Percentiles rank a stretch among this genome's conserved stretches.
These are phyloP conservation scores for Ptilorrhoa leucosticta DNA, from an alignment of 2,113 vertebrate genomes.

Conservation along the genomic window DNA sequence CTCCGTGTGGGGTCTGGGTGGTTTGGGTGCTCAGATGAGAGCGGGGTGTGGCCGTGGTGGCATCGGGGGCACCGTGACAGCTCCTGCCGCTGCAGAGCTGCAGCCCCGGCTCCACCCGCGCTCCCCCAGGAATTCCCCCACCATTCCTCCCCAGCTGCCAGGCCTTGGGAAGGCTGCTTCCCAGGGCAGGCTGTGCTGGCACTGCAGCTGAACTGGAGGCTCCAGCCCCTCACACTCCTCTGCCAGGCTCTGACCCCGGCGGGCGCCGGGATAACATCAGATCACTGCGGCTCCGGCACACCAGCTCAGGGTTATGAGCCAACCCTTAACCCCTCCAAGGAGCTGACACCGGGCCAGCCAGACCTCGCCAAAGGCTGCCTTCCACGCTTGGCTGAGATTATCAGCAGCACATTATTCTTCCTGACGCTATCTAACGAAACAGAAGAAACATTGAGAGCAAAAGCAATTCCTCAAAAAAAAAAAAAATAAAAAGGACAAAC, in stretches of 20 bases:
- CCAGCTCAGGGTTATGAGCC: not conserved
- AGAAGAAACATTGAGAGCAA: not conserved
- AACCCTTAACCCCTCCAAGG: not conserved
- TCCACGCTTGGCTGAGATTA: not conserved
- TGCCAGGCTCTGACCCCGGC: rapidly evolving
- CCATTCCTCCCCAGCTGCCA: not conserved
- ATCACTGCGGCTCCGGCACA: rapidly evolving
- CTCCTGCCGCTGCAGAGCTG: not conserved
- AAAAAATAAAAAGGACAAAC: not conserved
- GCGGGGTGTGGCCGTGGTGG: rapidly evolving
- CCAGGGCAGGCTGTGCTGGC: not conserved
- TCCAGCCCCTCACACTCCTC: rapidly evolving
- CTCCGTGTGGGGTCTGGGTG: not conserved
- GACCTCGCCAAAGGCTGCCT: not conserved
- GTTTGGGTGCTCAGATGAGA: not conserved
- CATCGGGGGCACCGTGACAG: rapidly evolving
- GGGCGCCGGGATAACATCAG: rapidly evolving
- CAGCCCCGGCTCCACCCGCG: not conserved
- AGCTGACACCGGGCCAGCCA: not conserved
- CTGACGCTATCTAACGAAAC: not conserved
- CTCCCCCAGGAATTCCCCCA: not conserved
- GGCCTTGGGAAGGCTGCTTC: not conserved
- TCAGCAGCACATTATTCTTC: not conserved
- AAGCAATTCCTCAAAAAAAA: not conserved
- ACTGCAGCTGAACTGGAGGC: not conserved